Conservation (phyloP, 2,888 invertebrate species). For the Microdon myrmicae region DNA sequence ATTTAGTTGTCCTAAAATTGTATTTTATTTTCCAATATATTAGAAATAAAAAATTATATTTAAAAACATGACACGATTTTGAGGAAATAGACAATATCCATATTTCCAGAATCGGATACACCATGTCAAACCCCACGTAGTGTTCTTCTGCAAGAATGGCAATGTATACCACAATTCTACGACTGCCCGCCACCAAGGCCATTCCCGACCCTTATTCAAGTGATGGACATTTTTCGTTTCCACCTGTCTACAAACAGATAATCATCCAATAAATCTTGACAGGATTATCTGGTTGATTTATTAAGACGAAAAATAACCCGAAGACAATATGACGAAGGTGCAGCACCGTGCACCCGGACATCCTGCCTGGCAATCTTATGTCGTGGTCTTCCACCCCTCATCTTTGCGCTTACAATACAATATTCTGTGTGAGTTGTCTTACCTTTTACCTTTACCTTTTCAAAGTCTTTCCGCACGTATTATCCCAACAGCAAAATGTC, state of each 20-base stretch:
- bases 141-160: conserved; percentile 32
- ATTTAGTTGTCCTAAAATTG: too few relatives aligned
- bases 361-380: background rate
- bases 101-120: conserved; percentile 6
- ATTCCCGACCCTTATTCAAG: conserved; percentile 5
- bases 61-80: background rate
- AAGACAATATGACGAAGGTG: conserved; percentile 47
- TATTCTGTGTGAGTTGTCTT: too few relatives aligned
- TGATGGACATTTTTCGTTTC: conserved; percentile 36
- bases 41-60: background rate
- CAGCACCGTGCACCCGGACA: background rate
- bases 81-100: background rate
- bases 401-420: too few relatives aligned
- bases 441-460: too few relatives aligned
- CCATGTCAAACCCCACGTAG: conserved; percentile 3
- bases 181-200: background rate
- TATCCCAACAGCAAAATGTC: background rate
- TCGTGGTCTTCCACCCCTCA: background rate
- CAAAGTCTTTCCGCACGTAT: conserved; percentile 11
- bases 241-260: conserved; percentile 48
- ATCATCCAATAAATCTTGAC: conserved; percentile 53
- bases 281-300: conserved; percentile 52
- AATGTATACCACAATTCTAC: background rate
- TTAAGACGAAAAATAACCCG: conserved; percentile 51
- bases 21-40: too few relatives aligned